A percentile compares a stretch with the other conserved stretches of the same genome.
Conservation (phyloP, 2,113 vertebrate species). For the Lycocorax pyrrhopterus region DNA sequence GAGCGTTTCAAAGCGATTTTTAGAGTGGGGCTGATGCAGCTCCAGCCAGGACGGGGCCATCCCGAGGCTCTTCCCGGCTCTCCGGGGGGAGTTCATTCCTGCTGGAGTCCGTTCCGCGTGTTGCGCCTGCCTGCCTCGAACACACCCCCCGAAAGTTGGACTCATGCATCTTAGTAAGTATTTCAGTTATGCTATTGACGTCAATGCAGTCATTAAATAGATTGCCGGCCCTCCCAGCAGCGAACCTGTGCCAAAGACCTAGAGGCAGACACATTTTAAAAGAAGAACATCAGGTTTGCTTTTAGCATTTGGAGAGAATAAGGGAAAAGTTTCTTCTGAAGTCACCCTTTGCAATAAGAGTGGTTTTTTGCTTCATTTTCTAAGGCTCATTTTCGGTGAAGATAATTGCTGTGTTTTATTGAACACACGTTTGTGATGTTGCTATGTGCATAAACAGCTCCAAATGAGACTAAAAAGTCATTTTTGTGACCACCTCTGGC, state of each 20-base stretch:
- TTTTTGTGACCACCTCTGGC: slow-evolving; percentile 10
- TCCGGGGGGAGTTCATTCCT: slow-evolving; percentile 59
- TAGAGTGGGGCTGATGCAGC: not conserved
- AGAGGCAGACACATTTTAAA: slow-evolving; percentile 83
- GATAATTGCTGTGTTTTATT: not conserved
- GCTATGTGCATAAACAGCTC: slow-evolving; percentile 24
- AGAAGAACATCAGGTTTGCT: slow-evolving; percentile 81
- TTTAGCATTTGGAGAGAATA: slow-evolving; percentile 65
- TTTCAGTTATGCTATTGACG: slow-evolving; percentile 99
- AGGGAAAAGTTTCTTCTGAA: slow-evolving; percentile 66
- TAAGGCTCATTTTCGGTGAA: not conserved
- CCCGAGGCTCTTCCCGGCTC: not conserved
- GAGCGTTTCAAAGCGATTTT: not conserved
- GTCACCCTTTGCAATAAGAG: slow-evolving; percentile 9
- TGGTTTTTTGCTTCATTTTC: slow-evolving; percentile 6
- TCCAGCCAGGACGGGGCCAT: not conserved
- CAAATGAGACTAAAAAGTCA: slow-evolving; percentile 24
- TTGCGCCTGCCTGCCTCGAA: slow-evolving; percentile 68
- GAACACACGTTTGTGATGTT: not conserved
- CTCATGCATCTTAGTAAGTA: slow-evolving; percentile 91
- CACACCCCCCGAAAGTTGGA: slow-evolving; percentile 80
- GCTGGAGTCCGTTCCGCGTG: slow-evolving; percentile 74
- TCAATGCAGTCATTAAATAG: slow-evolving; percentile 98
- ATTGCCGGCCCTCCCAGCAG: slow-evolving; percentile 86
- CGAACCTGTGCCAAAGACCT: slow-evolving; percentile 83